Base-by-base conservation (phyloP, 30 jellyfish, hydroid and myxozoan genomes). In the Aurelia coerulea region DNA sequence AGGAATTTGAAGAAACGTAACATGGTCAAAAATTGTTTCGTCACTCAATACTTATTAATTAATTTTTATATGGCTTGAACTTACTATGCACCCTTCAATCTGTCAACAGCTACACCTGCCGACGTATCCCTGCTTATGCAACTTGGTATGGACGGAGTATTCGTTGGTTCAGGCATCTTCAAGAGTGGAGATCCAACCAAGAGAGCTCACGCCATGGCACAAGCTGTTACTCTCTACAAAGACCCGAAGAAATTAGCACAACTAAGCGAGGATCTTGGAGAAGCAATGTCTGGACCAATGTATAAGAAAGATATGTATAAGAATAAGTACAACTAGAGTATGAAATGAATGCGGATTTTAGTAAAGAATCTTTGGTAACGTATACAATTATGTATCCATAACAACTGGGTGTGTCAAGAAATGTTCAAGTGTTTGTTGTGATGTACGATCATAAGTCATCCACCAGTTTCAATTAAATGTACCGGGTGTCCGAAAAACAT, bases 161-260 rank as follows among this genome's bases (percentile, higher is more conserved):
- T 93, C 65, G 98, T 93, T 69, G 98, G 98, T n/a, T 93, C 98
- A 4, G 98, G 98, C 49, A 93, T 93, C 14, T 93, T 93, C 96
- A 93, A 93, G 68, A 93, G 98, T 73, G 98, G 87, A 12, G 71
- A 88, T 58, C 98, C 98, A 12, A 56, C 88, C 18, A 93, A 93
- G 79, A 74, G 98, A 33, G 98, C 97, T 42, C 74, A 69, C 39
- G 97, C 98, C 17, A 93, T 93, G 98, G 98, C 98, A 17, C 97
- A 88, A 65, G 93, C 98, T 23, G 98, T 93, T 17, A 93, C 98
- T 2, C 88, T 80, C 65, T 93, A 93, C 81, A 88, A 83, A 2
- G 90, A 93, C 60, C 92, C 98, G 11, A 76, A 72, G 87, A 93
- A 93, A 65, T 62, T 93, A n/a, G 97, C 96, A 0, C 96, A 93